These are phyloP conservation scores for Calonectris borealis DNA, from an alignment of 2,113 vertebrate species.

Conservation along the genomic window DNA sequence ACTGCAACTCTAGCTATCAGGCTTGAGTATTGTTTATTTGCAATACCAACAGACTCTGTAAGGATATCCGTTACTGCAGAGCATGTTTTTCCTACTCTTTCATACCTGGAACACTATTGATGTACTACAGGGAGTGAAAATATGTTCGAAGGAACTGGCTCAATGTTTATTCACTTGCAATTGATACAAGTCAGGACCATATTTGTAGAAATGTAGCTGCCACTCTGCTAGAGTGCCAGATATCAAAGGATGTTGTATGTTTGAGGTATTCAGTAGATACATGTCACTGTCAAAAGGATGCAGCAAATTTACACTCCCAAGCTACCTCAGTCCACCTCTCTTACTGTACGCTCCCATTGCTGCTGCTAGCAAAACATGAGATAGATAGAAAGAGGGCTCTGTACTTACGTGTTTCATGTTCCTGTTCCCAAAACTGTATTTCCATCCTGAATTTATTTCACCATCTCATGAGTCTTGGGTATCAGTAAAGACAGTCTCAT, in stretches of 20 bases:
- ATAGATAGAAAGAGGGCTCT: neutral
- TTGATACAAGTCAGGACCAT: neutral
- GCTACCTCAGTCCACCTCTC: neutral
- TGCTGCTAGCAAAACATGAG: neutral
- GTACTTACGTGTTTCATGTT: accelerated
- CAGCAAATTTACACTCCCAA: neutral
- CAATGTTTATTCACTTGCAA: neutral
- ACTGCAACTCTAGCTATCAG: neutral
- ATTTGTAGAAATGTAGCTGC: neutral
- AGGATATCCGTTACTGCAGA: accelerated
- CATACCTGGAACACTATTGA: neutral
- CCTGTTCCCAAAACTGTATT: neutral
- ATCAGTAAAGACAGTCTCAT: neutral
- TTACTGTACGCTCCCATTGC: neutral
- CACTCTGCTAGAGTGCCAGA: neutral
- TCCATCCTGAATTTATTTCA: neutral
- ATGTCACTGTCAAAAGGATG: neutral
- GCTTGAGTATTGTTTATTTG: neutral
- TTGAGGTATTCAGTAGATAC: neutral
- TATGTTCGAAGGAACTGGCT: neutral
- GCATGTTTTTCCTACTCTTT: neutral
- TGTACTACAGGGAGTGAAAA: neutral
- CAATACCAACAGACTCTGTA: neutral
- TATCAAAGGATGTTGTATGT: neutral
- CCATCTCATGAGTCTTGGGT: neutral